phyloP scores from a whole-genome alignment of 2,797 vertebrate species.

The Fundulus diaphanus region DNA sequence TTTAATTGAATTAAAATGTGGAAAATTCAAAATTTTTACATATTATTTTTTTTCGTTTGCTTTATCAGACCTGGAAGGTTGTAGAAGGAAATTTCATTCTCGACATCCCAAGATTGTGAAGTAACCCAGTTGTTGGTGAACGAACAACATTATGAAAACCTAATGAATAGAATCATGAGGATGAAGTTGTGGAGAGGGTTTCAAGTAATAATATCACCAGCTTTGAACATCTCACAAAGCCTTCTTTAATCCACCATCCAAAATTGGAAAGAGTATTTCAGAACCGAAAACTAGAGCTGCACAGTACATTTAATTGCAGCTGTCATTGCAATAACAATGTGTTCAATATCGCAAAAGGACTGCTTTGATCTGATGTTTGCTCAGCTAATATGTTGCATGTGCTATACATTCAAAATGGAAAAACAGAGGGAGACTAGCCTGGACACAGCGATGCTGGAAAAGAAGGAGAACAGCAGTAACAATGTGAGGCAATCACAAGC shows the following conservation, averaged over 20 bases:
- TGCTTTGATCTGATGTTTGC: background rate
- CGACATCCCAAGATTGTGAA: background rate
- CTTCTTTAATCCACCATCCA: no score
- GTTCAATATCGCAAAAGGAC: no score
- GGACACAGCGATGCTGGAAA: background rate
- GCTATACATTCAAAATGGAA: background rate
- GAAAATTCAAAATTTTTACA: no score
- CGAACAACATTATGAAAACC: background rate
- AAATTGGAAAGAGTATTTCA: no score
- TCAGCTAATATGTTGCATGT: background rate
- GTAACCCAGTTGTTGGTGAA: background rate
- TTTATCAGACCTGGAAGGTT: no score
- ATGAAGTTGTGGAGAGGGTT: background rate
- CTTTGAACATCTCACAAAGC: background rate
- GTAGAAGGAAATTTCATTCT: no score
- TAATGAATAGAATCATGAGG: background rate
- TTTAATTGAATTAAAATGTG: no score
- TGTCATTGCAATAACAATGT: no score
- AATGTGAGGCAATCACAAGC: background rate
- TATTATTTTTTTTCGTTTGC: no score
- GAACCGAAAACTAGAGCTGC: no score
- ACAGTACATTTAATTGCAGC: no score
- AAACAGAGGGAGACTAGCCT: background rate
- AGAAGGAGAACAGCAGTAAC: background rate
- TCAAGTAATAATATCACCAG: background rate